A percentile compares a stretch with the other conserved stretches of the same genome.
Conservation (phyloP, 2,888 invertebrate genomes). For the Eumacrocentrus americanus region DNA sequence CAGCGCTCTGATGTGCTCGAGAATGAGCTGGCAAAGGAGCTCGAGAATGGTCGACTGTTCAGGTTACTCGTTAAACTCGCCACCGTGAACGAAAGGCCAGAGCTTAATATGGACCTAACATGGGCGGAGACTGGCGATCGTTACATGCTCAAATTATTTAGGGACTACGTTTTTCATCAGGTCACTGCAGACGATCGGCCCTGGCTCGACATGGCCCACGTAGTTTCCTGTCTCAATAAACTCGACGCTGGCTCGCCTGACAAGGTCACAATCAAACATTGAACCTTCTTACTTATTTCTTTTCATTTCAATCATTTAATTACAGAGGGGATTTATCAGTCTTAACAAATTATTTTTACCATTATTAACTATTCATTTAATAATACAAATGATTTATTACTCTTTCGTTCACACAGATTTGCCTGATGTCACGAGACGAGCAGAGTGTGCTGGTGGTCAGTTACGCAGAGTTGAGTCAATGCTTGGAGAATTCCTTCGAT, state of each 20-base stretch:
- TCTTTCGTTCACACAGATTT: too few relatives aligned
- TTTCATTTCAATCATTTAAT: neutral
- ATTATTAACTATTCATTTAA: slow-evolving; percentile 3
- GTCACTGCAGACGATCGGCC: slow-evolving; percentile 91
- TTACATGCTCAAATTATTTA: slow-evolving; percentile 96
- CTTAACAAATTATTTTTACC: slow-evolving; percentile 14
- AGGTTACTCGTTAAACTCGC: slow-evolving; percentile 90
- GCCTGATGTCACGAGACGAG: slow-evolving; percentile 94
- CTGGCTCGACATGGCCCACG: slow-evolving; percentile 96
- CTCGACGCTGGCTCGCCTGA: slow-evolving; percentile 81
- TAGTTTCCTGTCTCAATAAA: slow-evolving; percentile 92
- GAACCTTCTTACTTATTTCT: neutral
- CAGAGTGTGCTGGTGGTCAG: slow-evolving; percentile 95
- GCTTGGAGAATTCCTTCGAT: slow-evolving; percentile 89
- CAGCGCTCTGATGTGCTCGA: slow-evolving; percentile 88
- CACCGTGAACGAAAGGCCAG: slow-evolving; percentile 94
- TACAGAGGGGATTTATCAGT: too few relatives aligned
- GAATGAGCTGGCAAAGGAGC: slow-evolving; percentile 88
- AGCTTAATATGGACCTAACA: slow-evolving; percentile 90
- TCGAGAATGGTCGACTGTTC: slow-evolving; percentile 93
- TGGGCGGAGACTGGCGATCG: slow-evolving; percentile 99
- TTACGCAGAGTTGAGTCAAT: slow-evolving; percentile 93
- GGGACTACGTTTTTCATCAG: slow-evolving; percentile 97
- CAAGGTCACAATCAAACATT: slow-evolving; percentile 66
- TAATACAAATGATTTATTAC: too few relatives aligned